phyloP scores from a whole-genome alignment of 2,113 vertebrate genomes.

The Calidris pugnax region DNA sequence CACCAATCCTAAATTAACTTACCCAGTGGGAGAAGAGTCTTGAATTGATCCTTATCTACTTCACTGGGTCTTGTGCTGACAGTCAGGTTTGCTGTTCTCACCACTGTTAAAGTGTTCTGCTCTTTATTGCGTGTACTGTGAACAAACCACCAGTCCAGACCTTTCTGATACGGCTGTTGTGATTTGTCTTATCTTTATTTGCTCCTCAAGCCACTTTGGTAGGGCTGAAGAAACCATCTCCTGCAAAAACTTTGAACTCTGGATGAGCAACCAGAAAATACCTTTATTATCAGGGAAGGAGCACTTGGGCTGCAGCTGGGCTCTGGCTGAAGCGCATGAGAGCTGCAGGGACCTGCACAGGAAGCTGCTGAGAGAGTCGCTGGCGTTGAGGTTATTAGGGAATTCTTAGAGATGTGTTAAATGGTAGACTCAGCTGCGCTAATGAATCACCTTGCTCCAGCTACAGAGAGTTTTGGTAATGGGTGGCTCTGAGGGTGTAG shows the following conservation, averaged over 20 bases:
- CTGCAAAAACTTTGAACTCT: conserved; percentile 65
- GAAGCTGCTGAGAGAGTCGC: conserved; percentile 5
- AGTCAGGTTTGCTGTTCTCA: conserved; percentile 58
- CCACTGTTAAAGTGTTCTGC: conserved; percentile 33
- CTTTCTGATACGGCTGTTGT: conserved; percentile 39
- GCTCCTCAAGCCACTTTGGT: conserved; percentile 49
- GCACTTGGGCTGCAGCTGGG: conserved; percentile 8
- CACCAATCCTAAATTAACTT: conserved; percentile 29
- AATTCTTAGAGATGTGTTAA: conserved; percentile 53
- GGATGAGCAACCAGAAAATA: conserved; percentile 53
- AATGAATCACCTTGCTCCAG: conserved; percentile 9
- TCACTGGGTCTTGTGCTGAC: conserved; percentile 45
- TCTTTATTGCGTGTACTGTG: conserved; percentile 45
- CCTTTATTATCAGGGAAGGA: conserved; percentile 3
- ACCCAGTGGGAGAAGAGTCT: conserved; percentile 8
- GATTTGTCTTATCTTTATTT: conserved; percentile 69
- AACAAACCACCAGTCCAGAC: conserved; percentile 57
- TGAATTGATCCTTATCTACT: conserved; percentile 49
- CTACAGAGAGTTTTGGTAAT: background rate
- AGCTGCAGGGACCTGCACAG: conserved; percentile 24
- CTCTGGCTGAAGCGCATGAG: background rate
- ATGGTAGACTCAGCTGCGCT: background rate
- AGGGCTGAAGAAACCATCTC: conserved; percentile 49
- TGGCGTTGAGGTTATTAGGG: background rate
- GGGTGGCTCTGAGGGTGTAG: background rate